Conservation (phyloP, 2,797 vertebrate genomes). For the Protosalanx chinensis region DNA sequence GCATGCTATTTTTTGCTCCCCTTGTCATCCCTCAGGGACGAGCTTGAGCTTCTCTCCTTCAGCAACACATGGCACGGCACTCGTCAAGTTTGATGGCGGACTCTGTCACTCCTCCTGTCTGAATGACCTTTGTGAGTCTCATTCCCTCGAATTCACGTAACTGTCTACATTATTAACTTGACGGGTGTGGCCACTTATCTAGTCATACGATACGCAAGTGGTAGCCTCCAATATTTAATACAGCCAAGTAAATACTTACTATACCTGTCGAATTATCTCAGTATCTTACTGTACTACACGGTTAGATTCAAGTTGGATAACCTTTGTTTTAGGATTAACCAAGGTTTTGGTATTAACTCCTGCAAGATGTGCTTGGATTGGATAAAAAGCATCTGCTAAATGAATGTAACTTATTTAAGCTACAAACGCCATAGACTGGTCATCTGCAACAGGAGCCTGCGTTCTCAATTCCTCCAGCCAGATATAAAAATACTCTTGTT, state of each 20-base stretch:
- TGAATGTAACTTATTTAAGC: not conserved
- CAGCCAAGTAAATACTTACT: not conserved
- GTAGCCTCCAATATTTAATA: not conserved
- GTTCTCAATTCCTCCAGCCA: not conserved
- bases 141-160: not conserved
- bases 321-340: slow-evolving; percentile 22
- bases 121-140: slow-evolving; percentile 15
- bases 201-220: not conserved
- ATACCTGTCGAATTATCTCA: not conserved
- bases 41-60: slow-evolving; percentile 65
- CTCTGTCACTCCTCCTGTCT: slow-evolving; percentile 28
- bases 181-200: not conserved
- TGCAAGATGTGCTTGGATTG: not conserved
- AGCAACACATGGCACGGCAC: slow-evolving; percentile 61
- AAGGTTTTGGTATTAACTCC: not conserved
- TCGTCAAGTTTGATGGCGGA: slow-evolving; percentile 46
- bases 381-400: too few species aligned
- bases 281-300: not conserved
- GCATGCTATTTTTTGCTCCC: slow-evolving; percentile 71
- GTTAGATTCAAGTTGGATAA: not conserved
- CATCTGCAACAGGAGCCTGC: not conserved
- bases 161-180: not conserved
- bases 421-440: not conserved
- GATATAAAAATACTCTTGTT: slow-evolving; percentile 30
- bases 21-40: slow-evolving; percentile 71